A percentile compares a stretch with the other conserved stretches of the same genome.
phyloP scores from a whole-genome alignment of 2,113 vertebrate species.

The Butastur rufipennis region DNA sequence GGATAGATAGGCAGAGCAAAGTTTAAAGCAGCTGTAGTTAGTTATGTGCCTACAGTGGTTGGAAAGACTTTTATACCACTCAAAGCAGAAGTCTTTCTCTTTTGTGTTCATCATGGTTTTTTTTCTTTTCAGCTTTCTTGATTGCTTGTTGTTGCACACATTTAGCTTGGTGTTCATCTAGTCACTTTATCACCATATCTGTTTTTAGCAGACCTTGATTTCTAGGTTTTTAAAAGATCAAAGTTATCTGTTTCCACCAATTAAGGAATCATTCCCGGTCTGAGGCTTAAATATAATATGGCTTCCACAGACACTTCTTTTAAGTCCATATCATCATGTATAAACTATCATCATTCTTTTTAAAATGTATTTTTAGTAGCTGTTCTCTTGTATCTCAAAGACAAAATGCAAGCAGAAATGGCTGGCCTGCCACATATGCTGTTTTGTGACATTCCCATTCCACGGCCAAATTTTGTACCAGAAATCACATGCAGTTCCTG shows the following conservation, averaged over 20 bases:
- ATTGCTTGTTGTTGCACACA: background rate
- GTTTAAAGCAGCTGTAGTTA: background rate
- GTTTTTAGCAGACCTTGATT: background rate
- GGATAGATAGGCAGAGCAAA: background rate
- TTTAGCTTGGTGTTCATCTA: background rate
- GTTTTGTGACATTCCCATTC: background rate
- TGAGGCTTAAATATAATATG: background rate
- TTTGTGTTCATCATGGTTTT: background rate
- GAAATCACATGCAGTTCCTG: background rate
- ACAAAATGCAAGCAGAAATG: background rate
- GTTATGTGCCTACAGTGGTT: background rate
- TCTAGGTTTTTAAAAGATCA: background rate
- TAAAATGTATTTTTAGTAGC: background rate
- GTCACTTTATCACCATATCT: background rate
- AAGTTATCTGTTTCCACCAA: background rate
- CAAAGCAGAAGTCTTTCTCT: background rate
- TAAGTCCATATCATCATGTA: background rate
- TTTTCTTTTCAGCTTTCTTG: background rate
- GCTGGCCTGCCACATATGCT: background rate
- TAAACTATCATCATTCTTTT: background rate
- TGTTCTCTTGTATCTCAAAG: background rate
- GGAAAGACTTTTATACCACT: background rate
- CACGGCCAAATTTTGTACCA: background rate
- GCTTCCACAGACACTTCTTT: background rate
- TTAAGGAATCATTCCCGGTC: background rate